phyloP scores from a whole-genome alignment of 2,888 invertebrate species.

The Erebia palarica region DNA sequence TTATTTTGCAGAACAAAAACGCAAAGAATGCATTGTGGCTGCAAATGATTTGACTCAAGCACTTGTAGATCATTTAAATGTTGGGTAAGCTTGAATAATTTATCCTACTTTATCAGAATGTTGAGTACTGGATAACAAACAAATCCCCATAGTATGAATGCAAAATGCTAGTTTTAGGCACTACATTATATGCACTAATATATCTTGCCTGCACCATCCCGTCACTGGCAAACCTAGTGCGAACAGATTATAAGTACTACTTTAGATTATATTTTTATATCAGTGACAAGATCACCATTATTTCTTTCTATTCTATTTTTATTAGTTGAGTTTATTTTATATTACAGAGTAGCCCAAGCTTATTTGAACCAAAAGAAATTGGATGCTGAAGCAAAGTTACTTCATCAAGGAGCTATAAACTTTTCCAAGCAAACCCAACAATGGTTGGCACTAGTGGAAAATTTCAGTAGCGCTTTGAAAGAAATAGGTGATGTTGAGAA shows the following conservation, averaged over 20 bases:
- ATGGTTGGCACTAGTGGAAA: slow-evolving; percentile 96
- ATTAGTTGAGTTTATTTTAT: neutral
- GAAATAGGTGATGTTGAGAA: slow-evolving; percentile 99
- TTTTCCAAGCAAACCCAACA: slow-evolving; percentile 98
- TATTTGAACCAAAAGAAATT: slow-evolving; percentile 98
- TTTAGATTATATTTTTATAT: no score
- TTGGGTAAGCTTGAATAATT: slow-evolving; percentile 85
- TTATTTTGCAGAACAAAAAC: slow-evolving; percentile 89
- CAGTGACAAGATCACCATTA: no score
- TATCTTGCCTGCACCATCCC: no score
- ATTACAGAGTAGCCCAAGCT: slow-evolving; percentile 95
- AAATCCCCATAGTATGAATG: no score
- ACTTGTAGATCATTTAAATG: slow-evolving; percentile 98
- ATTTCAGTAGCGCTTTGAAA: slow-evolving; percentile 93
- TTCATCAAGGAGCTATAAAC: slow-evolving; percentile 96
- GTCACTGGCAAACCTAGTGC: no score
- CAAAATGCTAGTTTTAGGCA: no score
- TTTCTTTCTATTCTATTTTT: no score
- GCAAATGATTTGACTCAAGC: slow-evolving; percentile 97
- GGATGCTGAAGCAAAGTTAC: slow-evolving; percentile 97
- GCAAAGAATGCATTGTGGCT: slow-evolving; percentile 95
- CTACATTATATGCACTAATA: no score
- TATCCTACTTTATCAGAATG: no score
- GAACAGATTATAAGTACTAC: no score
- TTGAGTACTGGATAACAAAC: no score